Evolutionary conservation across 2,888 invertebrate genomes (phyloP).

Genomic region (Apocheima hispidaria): DNA sequence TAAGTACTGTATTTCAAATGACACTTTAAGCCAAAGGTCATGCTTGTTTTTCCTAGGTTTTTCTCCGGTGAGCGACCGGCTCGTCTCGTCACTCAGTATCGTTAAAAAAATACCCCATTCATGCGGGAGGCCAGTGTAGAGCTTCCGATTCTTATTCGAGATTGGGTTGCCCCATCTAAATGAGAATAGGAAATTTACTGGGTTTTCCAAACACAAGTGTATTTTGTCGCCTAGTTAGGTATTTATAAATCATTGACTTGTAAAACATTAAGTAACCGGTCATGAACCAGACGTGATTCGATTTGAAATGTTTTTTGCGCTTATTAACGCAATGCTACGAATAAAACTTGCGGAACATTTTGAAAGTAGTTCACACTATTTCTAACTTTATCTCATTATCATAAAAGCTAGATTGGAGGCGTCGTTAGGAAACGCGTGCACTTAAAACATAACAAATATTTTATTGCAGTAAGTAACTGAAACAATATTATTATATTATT

Average conservation of each 20-base stretch:
- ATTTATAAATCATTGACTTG: slow-evolving; percentile 25
- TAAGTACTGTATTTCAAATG: too few species aligned
- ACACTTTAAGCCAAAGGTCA: too few species aligned
- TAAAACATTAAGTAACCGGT: slow-evolving; percentile 37
- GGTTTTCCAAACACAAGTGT: neutral
- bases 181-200: too few species aligned
- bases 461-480: slow-evolving; percentile 21
- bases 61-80: too few species aligned
- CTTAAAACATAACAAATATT: slow-evolving; percentile 29
- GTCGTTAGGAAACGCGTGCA: neutral
- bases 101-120: too few species aligned
- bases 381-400: slow-evolving; percentile 13
- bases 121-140: too few species aligned
- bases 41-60: too few species aligned
- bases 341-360: slow-evolving; percentile 35
- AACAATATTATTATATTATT: slow-evolving; percentile 25
- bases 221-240: neutral
- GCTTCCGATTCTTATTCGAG: too few species aligned
- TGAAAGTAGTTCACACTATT: slow-evolving; percentile 1
- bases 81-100: too few species aligned
- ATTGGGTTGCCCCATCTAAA: too few species aligned
- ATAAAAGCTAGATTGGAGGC: slow-evolving; percentile 13
- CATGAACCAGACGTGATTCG: slow-evolving; percentile 43
- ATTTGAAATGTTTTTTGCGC: slow-evolving; percentile 42
- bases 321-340: slow-evolving; percentile 40